These are phyloP conservation scores for Aurelia sp. DNA, from an alignment of 30 jellyfish, hydroid and myxozoan species.

Conservation along the genomic window DNA sequence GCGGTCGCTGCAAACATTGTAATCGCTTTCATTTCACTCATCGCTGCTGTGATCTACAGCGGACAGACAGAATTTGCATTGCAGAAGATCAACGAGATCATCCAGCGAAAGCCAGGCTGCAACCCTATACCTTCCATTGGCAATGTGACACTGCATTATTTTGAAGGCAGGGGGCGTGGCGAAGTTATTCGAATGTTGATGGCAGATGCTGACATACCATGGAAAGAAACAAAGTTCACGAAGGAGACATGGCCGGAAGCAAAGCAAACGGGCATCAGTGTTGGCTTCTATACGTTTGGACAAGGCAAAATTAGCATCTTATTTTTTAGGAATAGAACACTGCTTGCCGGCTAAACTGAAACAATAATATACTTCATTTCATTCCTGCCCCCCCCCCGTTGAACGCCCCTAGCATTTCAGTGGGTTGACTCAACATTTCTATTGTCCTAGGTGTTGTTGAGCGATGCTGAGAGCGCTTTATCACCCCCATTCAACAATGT, in stretches of 20 bases:
- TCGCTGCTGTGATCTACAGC: conserved; percentile 83
- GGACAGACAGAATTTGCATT: conserved; percentile 70
- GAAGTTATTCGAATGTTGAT: conserved; percentile 90
- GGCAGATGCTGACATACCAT: conserved; percentile 79
- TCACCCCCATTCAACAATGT: too few species aligned
- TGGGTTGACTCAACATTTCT: too few species aligned
- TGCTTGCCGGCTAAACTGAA: too few species aligned
- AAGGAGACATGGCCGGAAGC: conserved; percentile 87
- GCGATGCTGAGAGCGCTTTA: too few species aligned
- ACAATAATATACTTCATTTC: too few species aligned
- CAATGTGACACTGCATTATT: conserved; percentile 91
- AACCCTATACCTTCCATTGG: conserved; percentile 89
- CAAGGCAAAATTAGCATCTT: conserved; percentile 57
- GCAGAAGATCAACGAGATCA: conserved; percentile 82
- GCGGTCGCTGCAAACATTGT: conserved; percentile 70
- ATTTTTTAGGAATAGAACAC: too few species aligned
- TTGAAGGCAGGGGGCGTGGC: conserved; percentile 90
- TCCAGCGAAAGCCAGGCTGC: conserved; percentile 92
- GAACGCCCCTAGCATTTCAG: too few species aligned
- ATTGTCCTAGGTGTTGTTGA: too few species aligned
- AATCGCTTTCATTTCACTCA: conserved; percentile 66
- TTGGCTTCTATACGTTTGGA: conserved; percentile 90
- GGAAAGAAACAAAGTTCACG: conserved; percentile 79
- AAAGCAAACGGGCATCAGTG: conserved; percentile 64
- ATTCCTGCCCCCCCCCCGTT: too few species aligned